Percentiles rank a stretch among this genome's conserved stretches.
phyloP scores from a whole-genome alignment of 2,113 vertebrate genomes.

The Pterophyllum scalare region DNA sequence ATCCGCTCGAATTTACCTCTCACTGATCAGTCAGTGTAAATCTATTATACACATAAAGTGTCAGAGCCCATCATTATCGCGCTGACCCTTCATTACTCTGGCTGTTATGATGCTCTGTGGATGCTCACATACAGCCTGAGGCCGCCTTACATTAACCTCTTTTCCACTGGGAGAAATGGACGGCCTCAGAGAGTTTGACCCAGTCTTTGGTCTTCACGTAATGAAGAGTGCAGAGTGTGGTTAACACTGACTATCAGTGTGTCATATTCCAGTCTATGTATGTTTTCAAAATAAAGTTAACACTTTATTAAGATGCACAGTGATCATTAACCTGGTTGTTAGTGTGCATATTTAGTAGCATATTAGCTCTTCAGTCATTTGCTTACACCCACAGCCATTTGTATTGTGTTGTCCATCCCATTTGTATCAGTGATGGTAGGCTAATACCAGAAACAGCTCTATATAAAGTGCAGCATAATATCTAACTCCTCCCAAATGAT shows the following conservation, averaged over 20 bases:
- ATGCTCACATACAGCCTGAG: conserved; percentile 36
- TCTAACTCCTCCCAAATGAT: background rate
- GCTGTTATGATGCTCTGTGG: conserved; percentile 34
- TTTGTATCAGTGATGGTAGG: background rate
- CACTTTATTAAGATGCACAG: background rate
- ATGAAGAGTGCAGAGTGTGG: background rate
- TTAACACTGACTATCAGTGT: background rate
- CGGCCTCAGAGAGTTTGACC: conserved; percentile 2
- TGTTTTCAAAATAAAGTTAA: conserved; percentile 1
- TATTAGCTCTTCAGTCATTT: background rate
- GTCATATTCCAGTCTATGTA: background rate
- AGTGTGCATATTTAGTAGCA: background rate
- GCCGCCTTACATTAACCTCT: conserved; percentile 48
- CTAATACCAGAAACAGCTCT: background rate
- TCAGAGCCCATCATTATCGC: conserved; percentile 30
- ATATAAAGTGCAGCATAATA: background rate
- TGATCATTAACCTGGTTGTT: background rate
- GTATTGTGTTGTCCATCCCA: rapidly evolving
- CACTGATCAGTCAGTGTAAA: background rate
- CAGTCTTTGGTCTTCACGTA: background rate
- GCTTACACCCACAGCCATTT: background rate
- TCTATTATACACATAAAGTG: background rate
- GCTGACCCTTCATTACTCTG: conserved; percentile 22
- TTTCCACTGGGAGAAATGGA: conserved; percentile 7
- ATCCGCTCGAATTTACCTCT: background rate